These are phyloP conservation scores for Epizoanthus scotinus DNA, from an alignment of 92 coral and sea anemone genomes.

Conservation along the genomic window DNA sequence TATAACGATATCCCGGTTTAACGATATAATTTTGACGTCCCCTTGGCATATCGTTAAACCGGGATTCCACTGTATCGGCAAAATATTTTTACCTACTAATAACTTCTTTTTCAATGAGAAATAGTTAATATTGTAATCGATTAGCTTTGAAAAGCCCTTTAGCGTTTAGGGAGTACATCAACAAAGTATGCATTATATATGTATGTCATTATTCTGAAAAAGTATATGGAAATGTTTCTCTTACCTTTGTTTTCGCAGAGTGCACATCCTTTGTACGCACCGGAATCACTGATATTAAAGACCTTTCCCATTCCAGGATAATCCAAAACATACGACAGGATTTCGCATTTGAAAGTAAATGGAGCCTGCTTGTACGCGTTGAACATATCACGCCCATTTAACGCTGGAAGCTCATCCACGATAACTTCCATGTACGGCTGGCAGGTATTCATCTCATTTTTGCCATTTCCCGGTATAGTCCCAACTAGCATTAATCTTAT, in stretches of 20 bases:
- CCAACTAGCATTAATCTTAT: constrained; percentile 44
- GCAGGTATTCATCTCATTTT: constrained; percentile 19
- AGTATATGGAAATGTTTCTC: too few relatives aligned
- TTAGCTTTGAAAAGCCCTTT: too few relatives aligned
- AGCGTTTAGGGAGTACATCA: too few relatives aligned
- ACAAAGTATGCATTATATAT: too few relatives aligned
- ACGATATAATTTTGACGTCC: too few relatives aligned
- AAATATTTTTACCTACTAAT: too few relatives aligned
- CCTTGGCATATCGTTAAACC: too few relatives aligned
- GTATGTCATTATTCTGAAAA: too few relatives aligned
- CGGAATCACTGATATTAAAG: constrained; percentile 27
- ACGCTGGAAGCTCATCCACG: constrained; percentile 34
- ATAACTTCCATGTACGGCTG: constrained; percentile 45
- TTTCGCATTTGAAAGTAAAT: constrained; percentile 16
- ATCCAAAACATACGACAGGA: constrained; percentile 27
- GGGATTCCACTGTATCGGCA: too few relatives aligned
- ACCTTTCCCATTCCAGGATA: constrained; percentile 46
- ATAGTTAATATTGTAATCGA: too few relatives aligned
- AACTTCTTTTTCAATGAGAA: too few relatives aligned
- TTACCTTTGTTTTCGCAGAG: constrained; percentile 43
- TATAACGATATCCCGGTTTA: too few relatives aligned
- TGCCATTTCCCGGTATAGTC: constrained; percentile 38
- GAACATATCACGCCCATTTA: constrained; percentile 9
- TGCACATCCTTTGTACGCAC: constrained; percentile 36
- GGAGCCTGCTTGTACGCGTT: constrained; percentile 34